Conservation (phyloP, 2,888 invertebrate genomes). For the Dexiosoma caninum region DNA sequence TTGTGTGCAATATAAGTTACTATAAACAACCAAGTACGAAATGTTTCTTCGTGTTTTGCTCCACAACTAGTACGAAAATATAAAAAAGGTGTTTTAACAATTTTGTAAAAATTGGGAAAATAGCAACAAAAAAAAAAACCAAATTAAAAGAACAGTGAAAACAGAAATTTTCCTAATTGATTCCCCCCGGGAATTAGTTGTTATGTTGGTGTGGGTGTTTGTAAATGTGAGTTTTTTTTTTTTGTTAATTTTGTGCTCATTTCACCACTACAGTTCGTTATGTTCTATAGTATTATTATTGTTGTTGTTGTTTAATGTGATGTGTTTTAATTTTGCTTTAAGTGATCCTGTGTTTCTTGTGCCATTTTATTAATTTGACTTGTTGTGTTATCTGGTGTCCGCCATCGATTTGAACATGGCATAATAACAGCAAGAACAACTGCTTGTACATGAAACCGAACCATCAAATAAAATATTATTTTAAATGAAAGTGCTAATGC, state of each 20-base stretch:
- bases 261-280: constrained; percentile 1
- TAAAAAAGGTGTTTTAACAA: constrained; percentile 55
- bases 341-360: constrained; percentile 26
- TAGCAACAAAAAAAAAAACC: constrained; percentile 15
- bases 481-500: constrained; percentile 53
- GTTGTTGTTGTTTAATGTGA: background rate
- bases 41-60: constrained; percentile 30
- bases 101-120: constrained; percentile 50
- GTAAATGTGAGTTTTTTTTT: constrained; percentile 2
- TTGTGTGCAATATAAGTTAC: background rate
- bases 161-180: constrained; percentile 61
- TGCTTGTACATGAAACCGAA: background rate
- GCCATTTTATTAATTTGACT: constrained; percentile 38
- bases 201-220: constrained; percentile 43
- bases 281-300: background rate
- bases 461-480: constrained; percentile 32
- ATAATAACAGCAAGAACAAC: background rate
- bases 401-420: constrained; percentile 45
- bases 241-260: background rate
- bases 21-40: constrained; percentile 11
- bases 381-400: constrained; percentile 48
- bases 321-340: constrained; percentile 39
- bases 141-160: background rate
- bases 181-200: constrained; percentile 57
- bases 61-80: constrained; percentile 6